Conservation (phyloP, 1,140 invertebrate species). For the Rhizoglyphus robini region DNA sequence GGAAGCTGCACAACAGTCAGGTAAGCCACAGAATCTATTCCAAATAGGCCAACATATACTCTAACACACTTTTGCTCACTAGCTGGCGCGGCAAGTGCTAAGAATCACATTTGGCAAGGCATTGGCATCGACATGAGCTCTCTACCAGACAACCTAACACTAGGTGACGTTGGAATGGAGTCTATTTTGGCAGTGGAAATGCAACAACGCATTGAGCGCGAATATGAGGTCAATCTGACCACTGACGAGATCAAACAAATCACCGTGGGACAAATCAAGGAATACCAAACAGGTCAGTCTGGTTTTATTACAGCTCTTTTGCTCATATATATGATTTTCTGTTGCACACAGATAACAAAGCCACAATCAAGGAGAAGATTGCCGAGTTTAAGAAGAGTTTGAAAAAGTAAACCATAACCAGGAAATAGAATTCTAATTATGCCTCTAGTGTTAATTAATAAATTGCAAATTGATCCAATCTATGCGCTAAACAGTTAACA, state of each 20-base stretch:
- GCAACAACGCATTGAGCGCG: constrained; percentile 38
- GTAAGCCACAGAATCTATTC: not conserved
- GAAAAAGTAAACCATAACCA: too few species aligned
- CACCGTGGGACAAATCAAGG: constrained; percentile 17
- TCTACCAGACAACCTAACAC: constrained; percentile 43
- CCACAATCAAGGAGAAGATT: constrained; percentile 3
- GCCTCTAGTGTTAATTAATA: too few species aligned
- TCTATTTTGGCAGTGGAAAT: constrained; percentile 95
- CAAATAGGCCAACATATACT: not conserved
- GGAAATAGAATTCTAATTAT: too few species aligned
- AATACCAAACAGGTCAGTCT: constrained; percentile 7
- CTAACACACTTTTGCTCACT: not conserved
- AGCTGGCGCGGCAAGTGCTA: not conserved
- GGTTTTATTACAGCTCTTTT: not conserved
- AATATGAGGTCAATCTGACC: constrained; percentile 18
- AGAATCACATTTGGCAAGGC: constrained; percentile 13
- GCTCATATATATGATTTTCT: not conserved
- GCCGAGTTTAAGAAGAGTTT: constrained; percentile 9
- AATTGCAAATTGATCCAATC: too few species aligned
- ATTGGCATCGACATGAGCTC: constrained; percentile 16
- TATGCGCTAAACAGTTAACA: too few species aligned
- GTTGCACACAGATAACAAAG: not conserved
- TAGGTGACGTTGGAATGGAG: constrained; percentile 88
- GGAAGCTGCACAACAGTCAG: constrained; percentile 3
- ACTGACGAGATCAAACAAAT: constrained; percentile 19